Percentiles rank a stretch among this genome's conserved stretches.
Conservation (phyloP, 2,113 vertebrate genomes). For the Stercorarius parasiticus region DNA sequence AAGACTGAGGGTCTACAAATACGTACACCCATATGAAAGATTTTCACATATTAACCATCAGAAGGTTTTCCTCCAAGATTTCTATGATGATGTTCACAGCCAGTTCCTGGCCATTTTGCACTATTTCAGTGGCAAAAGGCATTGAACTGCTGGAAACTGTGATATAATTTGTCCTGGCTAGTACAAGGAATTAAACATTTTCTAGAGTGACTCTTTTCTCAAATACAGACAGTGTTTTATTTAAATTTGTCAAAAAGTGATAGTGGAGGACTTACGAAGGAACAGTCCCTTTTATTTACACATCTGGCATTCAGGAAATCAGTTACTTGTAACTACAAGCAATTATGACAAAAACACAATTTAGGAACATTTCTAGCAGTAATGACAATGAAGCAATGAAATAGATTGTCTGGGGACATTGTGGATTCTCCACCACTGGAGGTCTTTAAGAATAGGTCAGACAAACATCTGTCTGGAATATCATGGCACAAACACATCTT, state of each 20-base stretch:
- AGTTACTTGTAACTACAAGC: not conserved
- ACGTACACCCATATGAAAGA: not conserved
- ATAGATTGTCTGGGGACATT: slow-evolving; percentile 38
- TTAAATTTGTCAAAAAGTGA: not conserved
- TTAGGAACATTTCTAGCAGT: slow-evolving; percentile 14
- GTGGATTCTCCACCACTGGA: slow-evolving; percentile 16
- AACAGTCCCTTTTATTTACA: not conserved
- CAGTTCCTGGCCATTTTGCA: not conserved
- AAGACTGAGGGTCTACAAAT: not conserved
- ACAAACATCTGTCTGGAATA: slow-evolving; percentile 22
- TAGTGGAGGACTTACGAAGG: not conserved
- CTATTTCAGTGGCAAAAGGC: not conserved
- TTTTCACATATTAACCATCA: not conserved
- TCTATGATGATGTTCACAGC: not conserved
- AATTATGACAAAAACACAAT: slow-evolving; percentile 23
- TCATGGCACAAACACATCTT: not conserved
- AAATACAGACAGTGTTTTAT: not conserved
- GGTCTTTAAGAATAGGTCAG: slow-evolving; percentile 33
- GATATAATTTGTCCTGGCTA: not conserved
- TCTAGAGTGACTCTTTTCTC: not conserved
- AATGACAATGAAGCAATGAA: slow-evolving; percentile 46
- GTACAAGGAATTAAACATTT: not conserved
- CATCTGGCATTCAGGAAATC: not conserved
- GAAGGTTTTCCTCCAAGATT: not conserved
- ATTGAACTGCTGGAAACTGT: not conserved